phyloP scores from a whole-genome alignment of 2,888 invertebrate genomes.

The Halocaridina rubra region DNA sequence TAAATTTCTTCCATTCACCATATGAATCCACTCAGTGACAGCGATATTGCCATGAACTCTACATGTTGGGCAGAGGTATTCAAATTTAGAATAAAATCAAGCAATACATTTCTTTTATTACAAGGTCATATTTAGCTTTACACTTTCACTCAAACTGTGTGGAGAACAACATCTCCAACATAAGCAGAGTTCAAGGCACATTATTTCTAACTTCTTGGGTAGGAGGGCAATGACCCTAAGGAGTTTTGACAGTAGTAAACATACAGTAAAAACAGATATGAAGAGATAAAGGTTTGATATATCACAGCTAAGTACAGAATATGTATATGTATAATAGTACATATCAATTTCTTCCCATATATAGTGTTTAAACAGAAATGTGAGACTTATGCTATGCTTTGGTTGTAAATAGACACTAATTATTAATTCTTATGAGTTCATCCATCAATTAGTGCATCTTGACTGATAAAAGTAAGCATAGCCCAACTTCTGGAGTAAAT shows the following conservation, averaged over 20 bases:
- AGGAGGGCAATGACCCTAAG: background rate
- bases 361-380: no score
- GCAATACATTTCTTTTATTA: no score
- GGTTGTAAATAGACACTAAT: background rate
- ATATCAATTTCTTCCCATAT: background rate
- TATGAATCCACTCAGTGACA: background rate
- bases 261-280: background rate
- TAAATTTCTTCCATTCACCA: background rate
- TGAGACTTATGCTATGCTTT: no score
- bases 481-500: background rate
- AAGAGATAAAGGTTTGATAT: conserved; percentile 23
- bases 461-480: background rate
- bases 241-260: background rate
- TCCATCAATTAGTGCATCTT: background rate
- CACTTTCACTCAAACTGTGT: background rate
- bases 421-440: background rate
- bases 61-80: background rate
- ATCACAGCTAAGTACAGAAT: conserved; percentile 32
- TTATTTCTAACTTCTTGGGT: background rate
- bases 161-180: background rate
- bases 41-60: background rate
- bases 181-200: background rate
- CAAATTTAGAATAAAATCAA: no score
- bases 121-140: no score
- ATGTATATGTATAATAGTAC: background rate